phyloP scores from a whole-genome alignment of 2,888 invertebrate species.

The Sympetrum striolatum region DNA sequence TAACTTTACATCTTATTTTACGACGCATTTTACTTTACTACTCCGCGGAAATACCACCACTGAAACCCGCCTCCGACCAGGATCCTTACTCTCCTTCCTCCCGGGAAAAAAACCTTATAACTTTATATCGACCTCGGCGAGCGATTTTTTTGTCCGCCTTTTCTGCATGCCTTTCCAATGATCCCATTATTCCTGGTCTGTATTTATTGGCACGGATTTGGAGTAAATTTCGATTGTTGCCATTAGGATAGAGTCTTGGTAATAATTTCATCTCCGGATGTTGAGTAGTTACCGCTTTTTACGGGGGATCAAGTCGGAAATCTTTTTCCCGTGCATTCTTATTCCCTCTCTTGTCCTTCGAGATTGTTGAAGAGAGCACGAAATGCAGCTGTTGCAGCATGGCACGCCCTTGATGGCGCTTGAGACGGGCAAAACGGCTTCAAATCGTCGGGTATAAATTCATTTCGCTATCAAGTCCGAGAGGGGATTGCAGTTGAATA shows the following conservation, averaged over 20 bases:
- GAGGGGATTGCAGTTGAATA: too few relatives aligned
- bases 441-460: too few relatives aligned
- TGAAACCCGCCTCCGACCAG: neutral
- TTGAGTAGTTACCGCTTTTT: neutral
- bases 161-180: neutral
- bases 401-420: too few relatives aligned
- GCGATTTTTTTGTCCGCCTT: neutral
- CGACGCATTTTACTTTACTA: conserved; percentile 7
- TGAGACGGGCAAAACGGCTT: too few relatives aligned
- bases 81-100: neutral
- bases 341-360: neutral
- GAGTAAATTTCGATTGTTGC: neutral
- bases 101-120: neutral
- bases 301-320: neutral
- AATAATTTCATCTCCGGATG: neutral
- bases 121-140: neutral
- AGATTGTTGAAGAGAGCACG: too few relatives aligned
- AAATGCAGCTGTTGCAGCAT: too few relatives aligned
- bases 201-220: neutral
- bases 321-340: neutral
- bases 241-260: neutral
- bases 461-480: too few relatives aligned
- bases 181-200: neutral
- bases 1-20: neutral
- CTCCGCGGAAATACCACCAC: neutral